Evolutionary conservation across 1,140 invertebrate genomes (phyloP).

Genomic region (Acromyrmex echinatior): DNA sequence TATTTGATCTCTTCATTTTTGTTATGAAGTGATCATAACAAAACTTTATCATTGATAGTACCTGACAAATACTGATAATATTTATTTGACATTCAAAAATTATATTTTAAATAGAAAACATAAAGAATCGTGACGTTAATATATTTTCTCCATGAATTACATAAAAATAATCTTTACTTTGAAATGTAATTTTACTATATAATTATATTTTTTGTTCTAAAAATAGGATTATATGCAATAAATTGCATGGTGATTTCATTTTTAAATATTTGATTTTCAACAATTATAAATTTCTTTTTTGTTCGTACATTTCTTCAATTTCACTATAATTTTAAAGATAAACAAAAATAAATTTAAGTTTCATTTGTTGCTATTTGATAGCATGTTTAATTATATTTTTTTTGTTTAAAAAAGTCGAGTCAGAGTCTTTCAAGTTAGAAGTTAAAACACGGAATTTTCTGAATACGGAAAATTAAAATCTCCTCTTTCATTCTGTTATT

Average conservation of each 20-base stretch:
- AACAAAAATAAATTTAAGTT: neutral
- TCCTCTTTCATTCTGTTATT: too few species aligned
- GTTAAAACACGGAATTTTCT: neutral
- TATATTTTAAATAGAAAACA: neutral
- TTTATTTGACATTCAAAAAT: neutral
- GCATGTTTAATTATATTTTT: neutral
- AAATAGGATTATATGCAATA: neutral
- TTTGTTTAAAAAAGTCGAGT: neutral
- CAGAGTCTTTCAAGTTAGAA: neutral
- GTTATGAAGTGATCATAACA: neutral
- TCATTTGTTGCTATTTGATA: neutral
- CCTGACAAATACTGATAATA: neutral
- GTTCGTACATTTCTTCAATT: neutral
- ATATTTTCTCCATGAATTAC: neutral
- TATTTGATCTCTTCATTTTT: neutral
- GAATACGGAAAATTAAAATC: too few species aligned
- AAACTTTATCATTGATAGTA: neutral
- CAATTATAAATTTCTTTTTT: neutral
- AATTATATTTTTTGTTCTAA: neutral
- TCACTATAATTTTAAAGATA: neutral
- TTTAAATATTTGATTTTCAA: neutral
- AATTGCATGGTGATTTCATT: neutral
- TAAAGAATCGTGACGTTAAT: neutral
- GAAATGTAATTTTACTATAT: neutral
- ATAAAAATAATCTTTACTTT: neutral